Evolutionary conservation across 1,140 invertebrate genomes (phyloP), one percentile per base, ranked within the genome.

Genomic region (Drosophila albomicans): DNA sequence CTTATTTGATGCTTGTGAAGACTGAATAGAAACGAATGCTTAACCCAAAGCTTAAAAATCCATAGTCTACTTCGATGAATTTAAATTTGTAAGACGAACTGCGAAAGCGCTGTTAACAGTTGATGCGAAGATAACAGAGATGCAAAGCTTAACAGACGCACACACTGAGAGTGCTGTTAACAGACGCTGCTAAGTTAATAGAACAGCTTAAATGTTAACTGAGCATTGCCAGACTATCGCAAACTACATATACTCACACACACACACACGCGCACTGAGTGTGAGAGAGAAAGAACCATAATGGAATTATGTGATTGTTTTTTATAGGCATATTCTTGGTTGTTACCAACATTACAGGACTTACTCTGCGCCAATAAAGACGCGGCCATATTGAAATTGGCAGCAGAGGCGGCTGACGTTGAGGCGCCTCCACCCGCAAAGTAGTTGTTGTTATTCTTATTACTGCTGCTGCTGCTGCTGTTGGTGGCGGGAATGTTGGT

Each of bases 331-430:
- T 64, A 51, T 70, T 89, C 81, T 89, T 88, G 84, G 78, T 91
- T 92, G 88, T 91, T 92, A 93, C 92, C 89, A 92, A 92, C 91
- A 91, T 91, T 92, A 92, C 75, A 82, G 70, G 82, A 95, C 95
- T 96, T 95, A 96, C 95, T 96, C 93, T 96, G 96, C 92, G 96
- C 96, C 91, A 96, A 94, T 92, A 96, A 94, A 84, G 96, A 95
- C 79, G 95, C 95, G 86, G 95, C 90, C 90, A 92, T 92, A 91
- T 90, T 92, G 51, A 92, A 89, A 80, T 84, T 92, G 52, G 91
- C 70, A 66, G 85, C 71, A 72, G 84, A 80, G 67, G 78, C 78
- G 51, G 79, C 78, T 28, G 82, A 79, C 11, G 76, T 71, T 70
- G 70, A 78, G 54, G 45, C 63, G 62, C 76, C 79, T 38, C 61